Conservation (phyloP, 2,797 vertebrate genomes). For the Falco columbarius region DNA sequence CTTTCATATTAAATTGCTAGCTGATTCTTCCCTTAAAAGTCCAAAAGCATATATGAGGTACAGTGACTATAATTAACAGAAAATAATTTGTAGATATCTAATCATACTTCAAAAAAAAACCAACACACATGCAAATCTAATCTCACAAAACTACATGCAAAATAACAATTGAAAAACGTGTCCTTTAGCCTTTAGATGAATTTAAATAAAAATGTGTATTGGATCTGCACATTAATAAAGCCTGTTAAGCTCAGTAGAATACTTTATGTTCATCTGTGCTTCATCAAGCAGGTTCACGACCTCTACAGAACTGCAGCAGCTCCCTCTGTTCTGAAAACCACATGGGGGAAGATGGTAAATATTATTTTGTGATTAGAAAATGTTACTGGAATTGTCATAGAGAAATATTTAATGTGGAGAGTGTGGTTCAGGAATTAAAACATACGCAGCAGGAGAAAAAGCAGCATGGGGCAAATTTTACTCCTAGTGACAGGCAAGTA, state of each 20-base stretch:
- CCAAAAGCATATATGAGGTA: conserved; percentile 35
- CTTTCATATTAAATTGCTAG: conserved; percentile 69
- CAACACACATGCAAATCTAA: conserved; percentile 49
- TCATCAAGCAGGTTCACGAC: conserved; percentile 79
- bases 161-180: conserved; percentile 75
- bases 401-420: conserved; percentile 66
- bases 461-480: conserved; percentile 45
- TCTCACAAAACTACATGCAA: conserved; percentile 76
- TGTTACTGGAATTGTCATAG: conserved; percentile 75
- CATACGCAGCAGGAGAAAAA: conserved; percentile 47
- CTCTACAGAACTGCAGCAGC: conserved; percentile 71
- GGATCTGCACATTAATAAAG: conserved; percentile 76
- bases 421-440: conserved; percentile 67
- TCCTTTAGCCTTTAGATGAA: conserved; percentile 76
- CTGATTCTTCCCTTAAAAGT: conserved; percentile 36
- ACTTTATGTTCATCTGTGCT: conserved; percentile 78
- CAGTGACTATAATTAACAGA: conserved; percentile 58
- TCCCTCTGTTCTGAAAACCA: conserved; percentile 70
- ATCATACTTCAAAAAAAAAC: not conserved
- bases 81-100: conserved; percentile 72
- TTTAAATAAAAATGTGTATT: conserved; percentile 78
- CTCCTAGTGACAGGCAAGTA: conserved; percentile 19
- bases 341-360: conserved; percentile 73
- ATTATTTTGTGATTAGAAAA: conserved; percentile 81
- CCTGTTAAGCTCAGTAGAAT: conserved; percentile 73